These are phyloP conservation scores for Branchinecta sandiegonensis DNA, from an alignment of 2,888 invertebrate genomes.

Conservation along the genomic window DNA sequence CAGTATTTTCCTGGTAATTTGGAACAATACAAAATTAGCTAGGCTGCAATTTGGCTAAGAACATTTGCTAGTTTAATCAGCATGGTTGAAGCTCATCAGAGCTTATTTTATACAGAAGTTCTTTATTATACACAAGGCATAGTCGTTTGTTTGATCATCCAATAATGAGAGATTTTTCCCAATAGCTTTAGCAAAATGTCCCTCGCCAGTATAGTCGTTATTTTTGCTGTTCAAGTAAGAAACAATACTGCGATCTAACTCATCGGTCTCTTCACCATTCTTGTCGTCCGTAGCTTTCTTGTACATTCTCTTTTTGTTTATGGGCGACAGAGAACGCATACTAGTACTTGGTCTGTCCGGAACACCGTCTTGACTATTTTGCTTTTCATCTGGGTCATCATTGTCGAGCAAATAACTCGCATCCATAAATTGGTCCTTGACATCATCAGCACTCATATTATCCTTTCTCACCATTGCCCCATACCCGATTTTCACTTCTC, in stretches of 20 bases:
- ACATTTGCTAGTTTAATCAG: no score
- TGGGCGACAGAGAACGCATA: not conserved
- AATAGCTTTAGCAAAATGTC: no score
- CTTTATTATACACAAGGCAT: no score
- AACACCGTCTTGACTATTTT: not conserved
- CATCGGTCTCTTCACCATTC: not conserved
- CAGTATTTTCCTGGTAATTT: no score
- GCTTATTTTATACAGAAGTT: no score
- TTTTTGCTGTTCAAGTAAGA: not conserved
- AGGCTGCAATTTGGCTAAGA: no score
- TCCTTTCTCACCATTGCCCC: not conserved
- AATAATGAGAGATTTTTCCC: no score
- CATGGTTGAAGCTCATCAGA: no score
- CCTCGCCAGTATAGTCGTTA: not conserved
- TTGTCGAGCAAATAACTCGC: not conserved
- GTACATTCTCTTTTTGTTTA: not conserved
- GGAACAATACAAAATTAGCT: no score
- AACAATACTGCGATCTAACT: slow-evolving; percentile 1
- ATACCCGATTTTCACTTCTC: not conserved
- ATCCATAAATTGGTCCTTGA: not conserved
- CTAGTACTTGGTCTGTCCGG: not conserved
- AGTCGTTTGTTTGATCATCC: no score
- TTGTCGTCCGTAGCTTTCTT: not conserved
- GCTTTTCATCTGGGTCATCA: not conserved
- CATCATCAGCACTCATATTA: not conserved